These are phyloP conservation scores for Drosophila robusta DNA, from an alignment of 2,888 invertebrate genomes.

Conservation along the genomic window DNA sequence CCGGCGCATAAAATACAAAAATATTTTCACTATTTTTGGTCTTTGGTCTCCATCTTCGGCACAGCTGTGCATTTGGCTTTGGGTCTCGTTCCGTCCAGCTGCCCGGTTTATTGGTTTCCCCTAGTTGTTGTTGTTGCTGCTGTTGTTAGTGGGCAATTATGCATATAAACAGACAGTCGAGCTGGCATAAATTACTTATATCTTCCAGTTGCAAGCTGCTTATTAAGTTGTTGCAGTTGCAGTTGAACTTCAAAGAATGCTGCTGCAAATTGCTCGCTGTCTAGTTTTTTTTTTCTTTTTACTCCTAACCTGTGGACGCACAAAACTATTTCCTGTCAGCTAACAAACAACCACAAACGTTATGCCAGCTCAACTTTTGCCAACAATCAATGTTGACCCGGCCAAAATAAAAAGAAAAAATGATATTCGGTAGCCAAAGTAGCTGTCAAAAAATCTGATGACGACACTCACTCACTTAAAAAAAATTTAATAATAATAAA, in stretches of 20 bases:
- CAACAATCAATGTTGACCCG: conserved; percentile 9
- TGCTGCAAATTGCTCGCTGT: conserved; percentile 17
- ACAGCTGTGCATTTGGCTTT: conserved; percentile 47
- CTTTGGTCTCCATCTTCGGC: conserved; percentile 20
- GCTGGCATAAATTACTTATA: conserved; percentile 50
- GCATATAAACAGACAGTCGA: conserved; percentile 53
- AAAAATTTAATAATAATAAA: conserved; percentile 50
- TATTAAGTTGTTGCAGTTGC: conserved; percentile 68
- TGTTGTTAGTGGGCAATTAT: conserved; percentile 56
- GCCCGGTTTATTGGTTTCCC: conserved; percentile 41
- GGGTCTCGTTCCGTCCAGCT: conserved; percentile 20
- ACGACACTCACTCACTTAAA: conserved; percentile 38
- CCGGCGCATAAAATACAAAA: conserved; percentile 60
- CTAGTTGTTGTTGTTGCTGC: conserved; percentile 13
- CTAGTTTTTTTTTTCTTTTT: conserved; percentile 1
- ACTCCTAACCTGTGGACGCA: background rate
- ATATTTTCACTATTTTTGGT: conserved; percentile 74
- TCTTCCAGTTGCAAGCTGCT: conserved; percentile 52
- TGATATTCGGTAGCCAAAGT: conserved; percentile 57
- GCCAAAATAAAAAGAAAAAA: conserved; percentile 25
- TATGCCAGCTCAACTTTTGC: background rate
- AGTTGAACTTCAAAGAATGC: conserved; percentile 61
- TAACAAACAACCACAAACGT: background rate
- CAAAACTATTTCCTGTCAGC: conserved; percentile 20
- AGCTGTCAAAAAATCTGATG: conserved; percentile 49